Conservation (phyloP, 2,113 vertebrate species). For the Eidolon helvum region DNA sequence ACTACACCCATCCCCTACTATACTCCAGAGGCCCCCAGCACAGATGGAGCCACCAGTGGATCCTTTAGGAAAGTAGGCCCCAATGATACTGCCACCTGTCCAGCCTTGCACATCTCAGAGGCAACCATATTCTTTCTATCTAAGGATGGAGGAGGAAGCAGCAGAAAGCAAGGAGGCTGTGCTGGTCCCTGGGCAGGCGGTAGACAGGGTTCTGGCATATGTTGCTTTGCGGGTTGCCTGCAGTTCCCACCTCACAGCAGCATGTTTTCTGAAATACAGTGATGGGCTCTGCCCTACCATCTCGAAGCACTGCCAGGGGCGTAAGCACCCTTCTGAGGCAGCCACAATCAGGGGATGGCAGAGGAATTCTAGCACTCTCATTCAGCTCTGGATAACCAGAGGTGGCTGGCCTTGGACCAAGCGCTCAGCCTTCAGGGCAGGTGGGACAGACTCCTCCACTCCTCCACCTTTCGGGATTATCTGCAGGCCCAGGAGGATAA, state of each 20-base stretch:
- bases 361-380: not conserved
- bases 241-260: not conserved
- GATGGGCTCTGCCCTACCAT: not conserved
- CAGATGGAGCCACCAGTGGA: not conserved
- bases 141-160: not conserved
- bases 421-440: not conserved
- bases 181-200: not conserved
- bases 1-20: not conserved
- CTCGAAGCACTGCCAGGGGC: not conserved
- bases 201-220: rapidly evolving
- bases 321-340: not conserved
- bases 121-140: not conserved
- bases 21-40: not conserved
- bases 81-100: not conserved
- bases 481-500: not conserved
- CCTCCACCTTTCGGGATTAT: not conserved
- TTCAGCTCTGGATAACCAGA: not conserved
- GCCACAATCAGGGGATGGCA: not conserved
- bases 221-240: not conserved
- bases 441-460: not conserved
- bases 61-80: not conserved
- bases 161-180: not conserved
- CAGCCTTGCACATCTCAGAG: not conserved
- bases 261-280: not conserved
- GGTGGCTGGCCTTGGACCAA: not conserved